Evolutionary conservation across 2,888 invertebrate genomes (phyloP).

Genomic region (Tenthredo amoena): DNA sequence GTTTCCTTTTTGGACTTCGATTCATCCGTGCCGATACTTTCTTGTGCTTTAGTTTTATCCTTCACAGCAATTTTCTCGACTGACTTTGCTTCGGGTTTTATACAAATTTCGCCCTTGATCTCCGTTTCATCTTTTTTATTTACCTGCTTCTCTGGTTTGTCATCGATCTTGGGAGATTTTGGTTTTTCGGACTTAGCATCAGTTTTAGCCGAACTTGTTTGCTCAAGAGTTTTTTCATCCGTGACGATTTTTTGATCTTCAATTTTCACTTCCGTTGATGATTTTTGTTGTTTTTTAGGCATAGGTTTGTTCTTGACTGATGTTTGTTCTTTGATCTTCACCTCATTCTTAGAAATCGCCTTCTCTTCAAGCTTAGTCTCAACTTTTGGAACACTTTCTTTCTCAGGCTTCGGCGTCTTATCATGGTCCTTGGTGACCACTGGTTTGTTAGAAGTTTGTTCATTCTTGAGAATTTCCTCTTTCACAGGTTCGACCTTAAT

Average conservation of each 20-base stretch:
- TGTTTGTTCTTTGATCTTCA: conserved; percentile 14
- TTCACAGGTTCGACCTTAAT: conserved; percentile 4
- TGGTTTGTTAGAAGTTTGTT: conserved; percentile 8
- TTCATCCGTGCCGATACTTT: conserved; percentile 74
- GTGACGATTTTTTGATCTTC: conserved; percentile 29
- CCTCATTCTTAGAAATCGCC: conserved; percentile 11
- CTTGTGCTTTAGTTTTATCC: conserved; percentile 69
- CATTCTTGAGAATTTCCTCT: conserved; percentile 34
- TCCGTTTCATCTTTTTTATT: background rate
- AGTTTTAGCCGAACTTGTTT: background rate
- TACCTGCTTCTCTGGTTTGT: conserved; percentile 20
- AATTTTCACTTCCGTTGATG: conserved; percentile 43
- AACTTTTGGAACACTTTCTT: background rate
- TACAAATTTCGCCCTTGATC: conserved; percentile 12
- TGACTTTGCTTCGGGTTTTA: background rate
- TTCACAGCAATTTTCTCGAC: conserved; percentile 57
- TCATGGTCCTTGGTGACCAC: conserved; percentile 1
- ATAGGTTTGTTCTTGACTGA: conserved; percentile 1
- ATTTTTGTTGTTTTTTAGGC: conserved; percentile 54
- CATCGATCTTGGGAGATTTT: conserved; percentile 35
- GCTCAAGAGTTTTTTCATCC: conserved; percentile 19
- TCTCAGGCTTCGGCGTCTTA: conserved; percentile 17
- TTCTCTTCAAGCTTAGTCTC: conserved; percentile 23
- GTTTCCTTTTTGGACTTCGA: conserved; percentile 62
- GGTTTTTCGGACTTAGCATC: background rate